These are phyloP conservation scores for Bombus terrestris DNA, from an alignment of 1,140 invertebrate species.

Conservation along the genomic window DNA sequence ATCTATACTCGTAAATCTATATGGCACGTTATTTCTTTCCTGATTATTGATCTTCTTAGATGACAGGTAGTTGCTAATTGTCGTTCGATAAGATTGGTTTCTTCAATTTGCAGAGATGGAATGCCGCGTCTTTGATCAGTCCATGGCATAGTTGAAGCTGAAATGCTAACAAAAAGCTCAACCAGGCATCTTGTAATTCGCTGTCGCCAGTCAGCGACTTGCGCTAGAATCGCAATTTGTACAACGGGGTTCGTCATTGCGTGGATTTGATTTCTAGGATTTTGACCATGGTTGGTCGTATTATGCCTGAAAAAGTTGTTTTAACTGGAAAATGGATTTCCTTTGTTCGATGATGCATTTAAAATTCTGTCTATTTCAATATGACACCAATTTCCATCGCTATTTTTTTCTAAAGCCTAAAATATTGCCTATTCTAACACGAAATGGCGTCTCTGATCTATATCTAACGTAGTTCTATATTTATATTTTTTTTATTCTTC, in stretches of 20 bases:
- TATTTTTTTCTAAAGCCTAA: not conserved
- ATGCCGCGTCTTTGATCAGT: not conserved
- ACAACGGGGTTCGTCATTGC: not conserved
- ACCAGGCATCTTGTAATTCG: constrained; percentile 46
- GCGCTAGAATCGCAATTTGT: not conserved
- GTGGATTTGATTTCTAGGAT: not conserved
- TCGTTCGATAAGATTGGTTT: constrained; percentile 10
- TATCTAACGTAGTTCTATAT: too few species aligned
- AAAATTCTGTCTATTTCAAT: not conserved
- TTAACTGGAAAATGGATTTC: not conserved
- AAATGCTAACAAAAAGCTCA: constrained; percentile 34
- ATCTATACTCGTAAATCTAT: not conserved
- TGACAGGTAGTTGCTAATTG: not conserved
- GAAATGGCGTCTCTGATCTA: not conserved
- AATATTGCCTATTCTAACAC: not conserved
- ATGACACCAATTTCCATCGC: not conserved
- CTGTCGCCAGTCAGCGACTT: constrained; percentile 27
- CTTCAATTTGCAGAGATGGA: constrained; percentile 12
- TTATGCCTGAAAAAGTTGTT: not conserved
- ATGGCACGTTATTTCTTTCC: not conserved
- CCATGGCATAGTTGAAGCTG: not conserved
- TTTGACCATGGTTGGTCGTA: not conserved
- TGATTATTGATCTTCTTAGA: not conserved
- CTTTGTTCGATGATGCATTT: not conserved
- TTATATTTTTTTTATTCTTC: not conserved